phyloP scores from a whole-genome alignment of 2,888 invertebrate species.

The Lydus trimaculatus region DNA sequence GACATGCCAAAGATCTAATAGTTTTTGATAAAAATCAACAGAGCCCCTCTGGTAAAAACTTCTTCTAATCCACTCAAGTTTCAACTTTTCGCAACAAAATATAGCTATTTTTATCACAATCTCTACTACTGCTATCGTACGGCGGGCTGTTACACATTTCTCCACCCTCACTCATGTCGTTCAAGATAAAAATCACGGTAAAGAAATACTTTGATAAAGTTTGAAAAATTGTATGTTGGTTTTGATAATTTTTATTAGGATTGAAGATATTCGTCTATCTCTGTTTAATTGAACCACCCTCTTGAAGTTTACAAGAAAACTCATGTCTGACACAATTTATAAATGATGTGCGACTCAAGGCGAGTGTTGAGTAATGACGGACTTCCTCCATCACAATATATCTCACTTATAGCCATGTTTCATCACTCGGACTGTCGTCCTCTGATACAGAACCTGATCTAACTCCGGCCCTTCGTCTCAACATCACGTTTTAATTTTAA shows the following conservation, averaged over 20 bases:
- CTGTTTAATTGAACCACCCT: background rate
- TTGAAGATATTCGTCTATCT: background rate
- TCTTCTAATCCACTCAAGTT: background rate
- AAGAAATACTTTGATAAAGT: background rate
- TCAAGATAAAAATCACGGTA: background rate
- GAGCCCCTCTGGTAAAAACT: background rate
- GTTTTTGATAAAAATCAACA: conserved; percentile 12
- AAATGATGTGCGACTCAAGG: conserved; percentile 51
- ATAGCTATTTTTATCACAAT: background rate
- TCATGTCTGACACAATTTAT: conserved; percentile 41
- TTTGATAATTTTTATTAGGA: background rate
- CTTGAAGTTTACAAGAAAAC: conserved; percentile 31
- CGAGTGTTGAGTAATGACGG: conserved; percentile 57
- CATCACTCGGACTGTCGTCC: conserved; percentile 52
- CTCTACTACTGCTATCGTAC: background rate
- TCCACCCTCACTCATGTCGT: background rate
- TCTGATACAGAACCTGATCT: conserved; percentile 43
- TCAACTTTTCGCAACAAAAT: background rate
- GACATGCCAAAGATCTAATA: conserved; percentile 10
- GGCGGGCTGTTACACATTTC: background rate
- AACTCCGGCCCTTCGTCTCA: conserved; percentile 25
- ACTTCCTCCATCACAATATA: conserved; percentile 58
- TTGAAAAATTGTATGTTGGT: background rate
- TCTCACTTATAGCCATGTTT: conserved; percentile 58
- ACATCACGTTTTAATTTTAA: conserved; percentile 51